These are phyloP conservation scores for Drosophila pallidifrons DNA, from an alignment of 1,140 invertebrate species.

Conservation along the genomic window DNA sequence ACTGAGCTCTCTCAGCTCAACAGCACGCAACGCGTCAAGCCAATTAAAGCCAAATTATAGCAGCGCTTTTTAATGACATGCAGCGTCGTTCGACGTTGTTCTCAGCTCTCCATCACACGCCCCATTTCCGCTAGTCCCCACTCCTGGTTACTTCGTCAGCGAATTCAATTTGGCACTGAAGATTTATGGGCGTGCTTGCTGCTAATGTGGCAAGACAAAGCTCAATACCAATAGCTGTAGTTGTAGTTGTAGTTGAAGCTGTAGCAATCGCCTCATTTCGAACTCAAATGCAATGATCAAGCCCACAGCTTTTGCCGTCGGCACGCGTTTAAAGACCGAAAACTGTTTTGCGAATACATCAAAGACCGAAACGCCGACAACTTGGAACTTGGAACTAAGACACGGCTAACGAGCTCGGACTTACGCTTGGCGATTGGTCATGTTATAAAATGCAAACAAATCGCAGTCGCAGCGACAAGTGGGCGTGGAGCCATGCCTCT, in stretches of 20 bases:
- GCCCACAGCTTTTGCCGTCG: conserved; percentile 50
- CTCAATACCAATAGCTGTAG: conserved; percentile 16
- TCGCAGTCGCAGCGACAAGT: conserved; percentile 52
- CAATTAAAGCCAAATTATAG: conserved; percentile 79
- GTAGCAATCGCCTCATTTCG: not conserved
- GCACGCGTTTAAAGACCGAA: conserved; percentile 67
- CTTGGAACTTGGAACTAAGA: conserved; percentile 36
- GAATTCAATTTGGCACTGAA: conserved; percentile 65
- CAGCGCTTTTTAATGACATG: conserved; percentile 77
- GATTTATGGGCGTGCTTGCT: conserved; percentile 67
- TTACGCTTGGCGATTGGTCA: conserved; percentile 26
- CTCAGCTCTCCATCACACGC: conserved; percentile 6
- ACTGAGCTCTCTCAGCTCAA: conserved; percentile 28
- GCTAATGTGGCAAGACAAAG: conserved; percentile 52
- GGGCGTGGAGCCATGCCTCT: conserved; percentile 57
- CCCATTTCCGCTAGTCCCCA: not conserved
- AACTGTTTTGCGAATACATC: conserved; percentile 54
- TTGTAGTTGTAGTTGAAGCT: too few species aligned
- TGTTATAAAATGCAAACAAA: conserved; percentile 48
- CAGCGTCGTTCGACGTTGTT: conserved; percentile 62
- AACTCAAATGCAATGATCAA: conserved; percentile 36
- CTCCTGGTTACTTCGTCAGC: conserved; percentile 10
- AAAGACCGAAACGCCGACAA: conserved; percentile 59
- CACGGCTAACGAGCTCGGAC: conserved; percentile 62
- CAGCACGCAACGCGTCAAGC: conserved; percentile 74